Evolutionary conservation across 1,140 invertebrate species (phyloP).

Genomic region (Zaprionus taronus): DNA sequence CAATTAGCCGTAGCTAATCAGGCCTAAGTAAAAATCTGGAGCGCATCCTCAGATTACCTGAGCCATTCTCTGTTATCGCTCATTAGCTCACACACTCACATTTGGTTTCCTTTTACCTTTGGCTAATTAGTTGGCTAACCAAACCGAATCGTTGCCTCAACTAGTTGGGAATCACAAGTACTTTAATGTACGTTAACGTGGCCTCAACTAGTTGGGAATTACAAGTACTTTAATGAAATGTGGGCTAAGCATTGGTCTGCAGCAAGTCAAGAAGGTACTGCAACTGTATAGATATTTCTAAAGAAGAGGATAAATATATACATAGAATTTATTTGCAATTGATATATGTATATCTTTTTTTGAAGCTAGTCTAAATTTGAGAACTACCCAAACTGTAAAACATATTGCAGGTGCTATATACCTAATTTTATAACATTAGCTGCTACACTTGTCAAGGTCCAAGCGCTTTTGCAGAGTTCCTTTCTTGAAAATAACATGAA

Average conservation of each 20-base stretch:
- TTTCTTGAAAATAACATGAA: too few relatives aligned
- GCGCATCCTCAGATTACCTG: background rate
- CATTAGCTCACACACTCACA: background rate
- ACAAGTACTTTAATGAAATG: background rate
- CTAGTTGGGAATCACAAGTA: background rate
- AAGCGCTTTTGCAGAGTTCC: background rate
- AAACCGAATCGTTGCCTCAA: background rate
- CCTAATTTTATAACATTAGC: background rate
- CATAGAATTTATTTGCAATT: too few relatives aligned
- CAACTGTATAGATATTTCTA: too few relatives aligned
- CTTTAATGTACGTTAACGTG: background rate
- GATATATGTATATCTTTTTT: too few relatives aligned
- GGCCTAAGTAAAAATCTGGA: background rate
- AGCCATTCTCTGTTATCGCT: background rate
- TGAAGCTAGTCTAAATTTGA: too few relatives aligned
- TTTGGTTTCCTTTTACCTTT: background rate
- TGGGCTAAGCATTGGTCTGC: background rate
- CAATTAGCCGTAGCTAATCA: slow-evolving; percentile 44
- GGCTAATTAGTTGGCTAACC: background rate
- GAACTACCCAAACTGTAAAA: background rate
- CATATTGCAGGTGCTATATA: background rate
- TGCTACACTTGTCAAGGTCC: background rate
- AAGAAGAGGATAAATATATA: too few relatives aligned
- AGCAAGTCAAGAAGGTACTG: too few relatives aligned
- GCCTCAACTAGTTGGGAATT: too few relatives aligned